These are phyloP conservation scores for Halichoerus grypus DNA, from an alignment of 2,113 vertebrate genomes.

Conservation along the genomic window DNA sequence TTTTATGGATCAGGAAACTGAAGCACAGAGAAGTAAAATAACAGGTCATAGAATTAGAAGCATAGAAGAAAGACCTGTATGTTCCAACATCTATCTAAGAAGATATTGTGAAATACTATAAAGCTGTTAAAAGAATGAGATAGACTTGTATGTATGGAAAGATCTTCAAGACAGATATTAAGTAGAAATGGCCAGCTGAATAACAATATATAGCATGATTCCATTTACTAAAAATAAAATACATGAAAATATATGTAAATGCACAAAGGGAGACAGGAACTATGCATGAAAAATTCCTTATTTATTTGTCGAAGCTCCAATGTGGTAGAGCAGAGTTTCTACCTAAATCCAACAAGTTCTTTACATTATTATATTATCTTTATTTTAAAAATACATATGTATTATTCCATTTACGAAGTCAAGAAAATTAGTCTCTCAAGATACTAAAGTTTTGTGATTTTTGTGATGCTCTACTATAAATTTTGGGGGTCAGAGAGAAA, in stretches of 20 bases:
- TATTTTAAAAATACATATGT: not conserved
- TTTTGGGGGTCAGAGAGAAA: slow-evolving; percentile 17
- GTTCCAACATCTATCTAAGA: not conserved
- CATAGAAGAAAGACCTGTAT: not conserved
- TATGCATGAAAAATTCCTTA: not conserved
- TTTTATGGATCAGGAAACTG: not conserved
- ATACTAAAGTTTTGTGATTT: not conserved
- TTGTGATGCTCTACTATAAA: slow-evolving; percentile 33
- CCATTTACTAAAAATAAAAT: slow-evolving; percentile 1
- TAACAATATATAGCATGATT: not conserved
- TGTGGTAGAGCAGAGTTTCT: not conserved
- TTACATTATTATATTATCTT: not conserved
- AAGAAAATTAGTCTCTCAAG: not conserved
- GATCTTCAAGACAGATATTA: slow-evolving; percentile 19
- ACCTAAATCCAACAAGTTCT: not conserved
- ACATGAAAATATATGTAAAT: not conserved
- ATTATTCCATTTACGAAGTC: not conserved
- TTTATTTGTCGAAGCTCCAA: not conserved
- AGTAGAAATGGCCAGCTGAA: not conserved
- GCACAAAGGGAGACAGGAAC: not conserved
- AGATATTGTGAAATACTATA: not conserved
- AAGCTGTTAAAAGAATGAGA: not conserved
- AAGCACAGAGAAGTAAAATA: not conserved
- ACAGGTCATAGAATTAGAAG: not conserved
- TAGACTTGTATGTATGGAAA: not conserved